Evolutionary conservation across 2,888 invertebrate genomes (phyloP).

Genomic region (Limnephilus rhombicus): DNA sequence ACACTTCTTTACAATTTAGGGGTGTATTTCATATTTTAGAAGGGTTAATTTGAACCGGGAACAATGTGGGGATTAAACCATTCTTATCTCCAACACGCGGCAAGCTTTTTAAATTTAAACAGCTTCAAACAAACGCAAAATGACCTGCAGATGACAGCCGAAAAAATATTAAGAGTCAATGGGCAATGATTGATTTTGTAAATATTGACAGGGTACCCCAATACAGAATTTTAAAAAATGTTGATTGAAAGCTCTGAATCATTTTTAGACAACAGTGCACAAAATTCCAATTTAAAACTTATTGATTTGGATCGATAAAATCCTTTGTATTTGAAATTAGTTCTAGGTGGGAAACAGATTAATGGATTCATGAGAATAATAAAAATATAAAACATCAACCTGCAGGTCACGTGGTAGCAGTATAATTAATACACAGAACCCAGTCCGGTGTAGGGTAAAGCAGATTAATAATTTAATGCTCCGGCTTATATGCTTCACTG

Average conservation of each 20-base stretch:
- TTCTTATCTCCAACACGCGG: conserved; percentile 62
- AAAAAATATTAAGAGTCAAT: neutral
- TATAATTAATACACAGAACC: conserved; percentile 43
- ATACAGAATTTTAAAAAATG: neutral
- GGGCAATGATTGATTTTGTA: neutral
- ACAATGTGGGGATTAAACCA: conserved; percentile 63
- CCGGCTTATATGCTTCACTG: conserved; percentile 36
- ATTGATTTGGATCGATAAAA: neutral
- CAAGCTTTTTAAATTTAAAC: conserved; percentile 46
- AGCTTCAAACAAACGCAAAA: conserved; percentile 44
- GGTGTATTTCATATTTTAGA: conserved; percentile 43
- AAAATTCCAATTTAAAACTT: neutral
- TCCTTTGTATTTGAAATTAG: neutral
- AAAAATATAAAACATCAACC: neutral
- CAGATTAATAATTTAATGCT: conserved; percentile 46
- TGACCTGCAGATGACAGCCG: conserved; percentile 56
- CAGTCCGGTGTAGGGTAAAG: conserved; percentile 45
- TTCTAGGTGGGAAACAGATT: neutral
- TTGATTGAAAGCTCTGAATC: neutral
- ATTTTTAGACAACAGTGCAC: neutral
- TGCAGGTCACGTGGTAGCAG: conserved; percentile 22
- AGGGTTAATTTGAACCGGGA: conserved; percentile 54
- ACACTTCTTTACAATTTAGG: conserved; percentile 46
- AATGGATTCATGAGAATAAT: neutral
- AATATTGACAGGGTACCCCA: neutral